phyloP scores from a whole-genome alignment of 1,140 invertebrate species.

The Drosophila pseudoananassae region DNA sequence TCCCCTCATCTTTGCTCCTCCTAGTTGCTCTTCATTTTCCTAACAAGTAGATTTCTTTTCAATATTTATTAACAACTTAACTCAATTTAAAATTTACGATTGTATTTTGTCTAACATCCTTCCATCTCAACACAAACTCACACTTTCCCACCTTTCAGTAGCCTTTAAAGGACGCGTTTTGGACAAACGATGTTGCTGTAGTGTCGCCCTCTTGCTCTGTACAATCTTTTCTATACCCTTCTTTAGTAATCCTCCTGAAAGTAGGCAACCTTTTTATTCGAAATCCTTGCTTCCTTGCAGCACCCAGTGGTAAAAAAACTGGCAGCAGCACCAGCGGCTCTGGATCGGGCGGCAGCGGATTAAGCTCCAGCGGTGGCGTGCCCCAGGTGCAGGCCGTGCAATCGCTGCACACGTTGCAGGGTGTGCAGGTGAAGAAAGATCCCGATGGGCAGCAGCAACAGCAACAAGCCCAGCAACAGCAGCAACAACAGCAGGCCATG shows the following conservation, averaged over 20 bases:
- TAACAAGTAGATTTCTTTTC: neutral
- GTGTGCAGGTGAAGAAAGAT: constrained; percentile 83
- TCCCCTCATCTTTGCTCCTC: neutral
- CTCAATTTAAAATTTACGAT: neutral
- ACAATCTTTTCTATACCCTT: constrained; percentile 4
- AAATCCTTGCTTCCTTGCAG: constrained; percentile 49
- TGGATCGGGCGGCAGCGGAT: constrained; percentile 49
- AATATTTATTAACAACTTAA: constrained; percentile 1
- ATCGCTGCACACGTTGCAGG: constrained; percentile 77
- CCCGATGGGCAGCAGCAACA: constrained; percentile 81
- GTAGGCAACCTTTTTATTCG: constrained; percentile 23
- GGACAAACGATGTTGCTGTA: constrained; percentile 40
- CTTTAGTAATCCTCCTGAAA: neutral
- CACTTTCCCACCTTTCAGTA: constrained; percentile 20
- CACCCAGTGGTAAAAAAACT: constrained; percentile 66
- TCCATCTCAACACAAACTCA: constrained; percentile 3
- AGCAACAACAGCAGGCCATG: constrained; percentile 66
- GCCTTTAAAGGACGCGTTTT: constrained; percentile 23
- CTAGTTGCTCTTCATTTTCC: neutral
- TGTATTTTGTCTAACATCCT: constrained; percentile 4
- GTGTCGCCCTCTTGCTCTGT: constrained; percentile 33
- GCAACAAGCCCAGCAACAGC: constrained; percentile 61
- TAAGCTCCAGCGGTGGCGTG: constrained; percentile 58
- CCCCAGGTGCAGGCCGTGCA: constrained; percentile 81
- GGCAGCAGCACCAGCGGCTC: constrained; percentile 49